A percentile compares a stretch with the other conserved stretches of the same genome.
Evolutionary conservation across 2,797 vertebrate genomes (phyloP).

Genomic region (Poeciliopsis gracilis): DNA sequence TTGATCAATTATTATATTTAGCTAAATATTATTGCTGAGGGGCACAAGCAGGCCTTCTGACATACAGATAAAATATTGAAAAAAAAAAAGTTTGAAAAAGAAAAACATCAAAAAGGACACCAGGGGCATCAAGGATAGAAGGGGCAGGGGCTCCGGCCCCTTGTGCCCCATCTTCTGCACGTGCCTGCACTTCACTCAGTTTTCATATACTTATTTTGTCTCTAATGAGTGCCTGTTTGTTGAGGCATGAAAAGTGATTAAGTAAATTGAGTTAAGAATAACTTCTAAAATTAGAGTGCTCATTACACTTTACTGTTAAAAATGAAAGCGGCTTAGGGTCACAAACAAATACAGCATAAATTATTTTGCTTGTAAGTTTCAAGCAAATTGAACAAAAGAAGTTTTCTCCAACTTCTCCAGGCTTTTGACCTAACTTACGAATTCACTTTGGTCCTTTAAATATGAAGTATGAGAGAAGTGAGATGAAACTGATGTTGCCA

Average conservation of each 20-base stretch:
- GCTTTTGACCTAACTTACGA: background rate
- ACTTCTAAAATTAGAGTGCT: background rate
- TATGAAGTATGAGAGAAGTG: background rate
- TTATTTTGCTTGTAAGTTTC: background rate
- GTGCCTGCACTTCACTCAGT: background rate
- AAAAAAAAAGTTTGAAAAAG: too few relatives aligned
- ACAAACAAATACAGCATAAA: background rate
- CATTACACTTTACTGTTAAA: background rate
- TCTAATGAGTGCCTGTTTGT: background rate
- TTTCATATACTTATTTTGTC: background rate
- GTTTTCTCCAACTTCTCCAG: background rate
- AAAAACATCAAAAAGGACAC: too few relatives aligned
- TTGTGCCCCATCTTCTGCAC: too few relatives aligned
- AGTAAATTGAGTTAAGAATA: background rate
- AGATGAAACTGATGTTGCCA: conserved; percentile 17
- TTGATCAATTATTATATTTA: too few relatives aligned
- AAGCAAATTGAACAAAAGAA: too few relatives aligned
- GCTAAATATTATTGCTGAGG: too few relatives aligned
- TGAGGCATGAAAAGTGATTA: background rate
- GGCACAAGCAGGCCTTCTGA: too few relatives aligned
- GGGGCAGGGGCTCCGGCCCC: too few relatives aligned
- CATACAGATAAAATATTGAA: too few relatives aligned
- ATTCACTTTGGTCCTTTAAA: background rate
- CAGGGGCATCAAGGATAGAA: too few relatives aligned
- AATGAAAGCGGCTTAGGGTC: background rate